Conservation (phyloP, 2,888 invertebrate genomes). For the Barypeithes pellucidus region DNA sequence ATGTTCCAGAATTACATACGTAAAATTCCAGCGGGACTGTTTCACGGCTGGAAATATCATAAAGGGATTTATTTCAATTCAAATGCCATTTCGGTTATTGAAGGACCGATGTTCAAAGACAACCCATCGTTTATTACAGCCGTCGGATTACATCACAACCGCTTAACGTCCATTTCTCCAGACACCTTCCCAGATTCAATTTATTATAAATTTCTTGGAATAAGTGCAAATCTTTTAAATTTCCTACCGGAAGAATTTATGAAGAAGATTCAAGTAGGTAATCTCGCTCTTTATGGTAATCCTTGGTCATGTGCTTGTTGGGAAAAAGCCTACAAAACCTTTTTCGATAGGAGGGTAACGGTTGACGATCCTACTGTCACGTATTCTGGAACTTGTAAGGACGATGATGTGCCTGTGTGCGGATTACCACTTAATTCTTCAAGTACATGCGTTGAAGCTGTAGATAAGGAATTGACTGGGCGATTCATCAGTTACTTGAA, state of each 20-base stretch:
- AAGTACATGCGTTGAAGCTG: background rate
- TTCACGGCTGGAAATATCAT: background rate
- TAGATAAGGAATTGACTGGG: background rate
- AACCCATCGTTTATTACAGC: background rate
- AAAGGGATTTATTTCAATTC: background rate
- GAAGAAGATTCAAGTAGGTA: background rate
- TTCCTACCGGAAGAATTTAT: background rate
- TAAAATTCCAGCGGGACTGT: background rate
- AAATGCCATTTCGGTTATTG: background rate
- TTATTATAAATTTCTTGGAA: background rate
- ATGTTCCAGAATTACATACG: background rate
- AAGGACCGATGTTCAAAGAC: slow-evolving; percentile 1
- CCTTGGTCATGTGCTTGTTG: background rate
- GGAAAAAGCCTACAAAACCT: background rate
- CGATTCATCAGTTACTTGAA: background rate
- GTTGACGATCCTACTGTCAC: background rate
- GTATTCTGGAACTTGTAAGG: background rate
- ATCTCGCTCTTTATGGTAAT: background rate
- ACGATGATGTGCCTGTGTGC: background rate
- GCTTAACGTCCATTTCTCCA: background rate
- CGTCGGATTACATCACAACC: slow-evolving; percentile 1
- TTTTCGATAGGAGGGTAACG: background rate
- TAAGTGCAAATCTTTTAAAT: slow-evolving; percentile 4
- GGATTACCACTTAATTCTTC: background rate
- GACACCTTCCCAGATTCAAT: background rate